These are phyloP conservation scores for Polymixis flavicincta DNA, from an alignment of 2,888 invertebrate genomes.

Conservation along the genomic window DNA sequence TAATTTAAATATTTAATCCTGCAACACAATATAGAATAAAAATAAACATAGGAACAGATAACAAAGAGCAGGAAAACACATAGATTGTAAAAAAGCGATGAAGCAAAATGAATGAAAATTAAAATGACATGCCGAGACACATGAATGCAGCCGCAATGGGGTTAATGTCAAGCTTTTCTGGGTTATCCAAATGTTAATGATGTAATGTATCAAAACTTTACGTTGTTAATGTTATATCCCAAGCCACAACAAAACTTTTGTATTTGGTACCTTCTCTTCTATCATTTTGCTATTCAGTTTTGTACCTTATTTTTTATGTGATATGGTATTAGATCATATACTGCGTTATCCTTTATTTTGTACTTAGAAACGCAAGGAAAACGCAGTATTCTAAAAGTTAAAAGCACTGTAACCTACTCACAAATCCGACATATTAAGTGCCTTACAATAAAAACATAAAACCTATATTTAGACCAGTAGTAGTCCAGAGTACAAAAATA, in stretches of 20 bases:
- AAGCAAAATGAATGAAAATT: conserved; percentile 68
- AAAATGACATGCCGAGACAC: conserved; percentile 72
- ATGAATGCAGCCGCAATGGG: conserved; percentile 89
- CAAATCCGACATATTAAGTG: conserved; percentile 21
- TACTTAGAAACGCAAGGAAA: not conserved
- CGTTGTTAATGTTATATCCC: conserved; percentile 80
- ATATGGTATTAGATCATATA: not conserved
- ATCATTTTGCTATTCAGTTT: conserved; percentile 74
- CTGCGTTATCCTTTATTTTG: not conserved
- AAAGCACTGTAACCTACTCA: conserved; percentile 21
- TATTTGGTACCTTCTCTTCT: conserved; percentile 73
- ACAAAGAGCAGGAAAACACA: conserved; percentile 58
- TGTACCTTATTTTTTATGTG: not conserved
- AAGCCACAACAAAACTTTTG: conserved; percentile 90
- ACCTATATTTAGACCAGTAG: conserved; percentile 22
- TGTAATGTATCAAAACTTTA: conserved; percentile 68
- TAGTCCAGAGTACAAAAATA: conserved; percentile 11
- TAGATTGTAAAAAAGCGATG: conserved; percentile 63
- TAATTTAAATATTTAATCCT: conserved; percentile 35
- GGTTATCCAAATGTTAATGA: conserved; percentile 76
- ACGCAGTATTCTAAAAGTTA: conserved; percentile 1
- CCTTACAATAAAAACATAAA: not conserved
- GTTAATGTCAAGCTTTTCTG: conserved; percentile 78
- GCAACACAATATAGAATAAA: conserved; percentile 44
- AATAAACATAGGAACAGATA: conserved; percentile 56